Evolutionary conservation across 2,113 vertebrate species (phyloP).

Genomic region (Anoplopoma fimbria): DNA sequence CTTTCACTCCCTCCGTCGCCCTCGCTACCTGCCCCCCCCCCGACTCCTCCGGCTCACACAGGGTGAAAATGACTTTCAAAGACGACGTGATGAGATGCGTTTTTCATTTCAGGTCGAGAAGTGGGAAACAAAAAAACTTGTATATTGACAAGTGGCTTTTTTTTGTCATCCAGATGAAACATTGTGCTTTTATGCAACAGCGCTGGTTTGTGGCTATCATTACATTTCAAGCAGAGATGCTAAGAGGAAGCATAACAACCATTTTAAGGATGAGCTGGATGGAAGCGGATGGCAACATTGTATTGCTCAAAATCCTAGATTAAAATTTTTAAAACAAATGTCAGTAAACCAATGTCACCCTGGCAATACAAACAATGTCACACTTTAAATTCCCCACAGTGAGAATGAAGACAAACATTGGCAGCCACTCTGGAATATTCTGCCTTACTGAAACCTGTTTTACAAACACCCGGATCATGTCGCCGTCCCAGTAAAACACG

Average conservation of each 20-base stretch:
- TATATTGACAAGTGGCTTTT: conserved; percentile 4
- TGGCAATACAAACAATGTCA: conserved; percentile 28
- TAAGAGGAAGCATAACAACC: background rate
- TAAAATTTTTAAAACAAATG: conserved; percentile 6
- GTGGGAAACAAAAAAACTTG: background rate
- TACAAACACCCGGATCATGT: conserved; percentile 39
- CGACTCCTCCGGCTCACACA: conserved; percentile 26
- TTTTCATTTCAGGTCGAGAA: conserved; percentile 34
- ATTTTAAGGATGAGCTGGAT: background rate
- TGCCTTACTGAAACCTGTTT: conserved; percentile 30
- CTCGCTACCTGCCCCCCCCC: conserved; percentile 5
- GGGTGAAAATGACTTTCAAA: conserved; percentile 46
- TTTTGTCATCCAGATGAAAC: background rate
- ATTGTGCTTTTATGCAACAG: background rate
- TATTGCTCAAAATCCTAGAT: background rate
- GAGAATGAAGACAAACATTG: conserved; percentile 54
- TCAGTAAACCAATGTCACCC: conserved; percentile 7
- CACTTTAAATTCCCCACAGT: background rate
- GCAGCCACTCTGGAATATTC: conserved; percentile 26
- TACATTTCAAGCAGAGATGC: conserved; percentile 14
- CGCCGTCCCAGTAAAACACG: conserved; percentile 7
- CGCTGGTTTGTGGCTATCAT: background rate
- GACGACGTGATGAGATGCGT: conserved; percentile 26
- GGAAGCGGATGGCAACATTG: background rate
- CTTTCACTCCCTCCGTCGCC: conserved; percentile 23